Conservation (phyloP, 1,140 invertebrate genomes). For the Neocloeon triangulifer region DNA sequence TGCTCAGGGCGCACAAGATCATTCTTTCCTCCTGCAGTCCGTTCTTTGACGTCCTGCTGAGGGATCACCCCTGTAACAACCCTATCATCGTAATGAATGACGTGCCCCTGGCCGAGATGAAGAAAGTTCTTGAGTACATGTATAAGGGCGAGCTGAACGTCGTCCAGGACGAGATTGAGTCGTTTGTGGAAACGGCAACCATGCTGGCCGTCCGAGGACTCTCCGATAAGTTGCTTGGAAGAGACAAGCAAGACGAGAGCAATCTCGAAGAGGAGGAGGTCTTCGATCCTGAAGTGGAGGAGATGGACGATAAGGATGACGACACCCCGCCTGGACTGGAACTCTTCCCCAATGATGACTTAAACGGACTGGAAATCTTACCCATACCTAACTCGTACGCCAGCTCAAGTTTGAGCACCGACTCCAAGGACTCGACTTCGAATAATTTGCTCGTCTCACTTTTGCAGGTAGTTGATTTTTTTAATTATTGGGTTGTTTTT, state of each 20-base stretch:
- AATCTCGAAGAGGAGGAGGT: too few species aligned
- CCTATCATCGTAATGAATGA: conserved; percentile 19
- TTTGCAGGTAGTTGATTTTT: too few species aligned
- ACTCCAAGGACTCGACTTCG: too few species aligned
- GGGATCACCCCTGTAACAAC: conserved; percentile 17
- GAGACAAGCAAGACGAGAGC: not conserved
- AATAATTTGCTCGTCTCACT: too few species aligned
- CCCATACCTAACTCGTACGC: too few species aligned
- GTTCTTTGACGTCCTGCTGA: conserved; percentile 17
- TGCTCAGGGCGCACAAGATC: conserved; percentile 19
- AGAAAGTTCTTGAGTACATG: conserved; percentile 17
- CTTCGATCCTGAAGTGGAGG: too few species aligned
- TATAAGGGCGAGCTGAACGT: conserved; percentile 17
- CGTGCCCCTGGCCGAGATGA: conserved; percentile 14
- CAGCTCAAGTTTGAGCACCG: too few species aligned
- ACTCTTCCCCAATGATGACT: too few species aligned
- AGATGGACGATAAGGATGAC: too few species aligned
- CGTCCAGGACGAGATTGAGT: conserved; percentile 12
- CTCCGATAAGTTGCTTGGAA: not conserved
- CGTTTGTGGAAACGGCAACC: conserved; percentile 13
- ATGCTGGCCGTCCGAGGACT: conserved; percentile 9
- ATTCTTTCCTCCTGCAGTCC: conserved; percentile 20
- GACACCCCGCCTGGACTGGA: too few species aligned
- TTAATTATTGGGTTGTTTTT: too few species aligned
- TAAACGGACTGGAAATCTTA: too few species aligned